Percentiles rank a stretch among this genome's conserved stretches.
Conservation (phyloP, 2,888 invertebrate genomes). For the Alloscopus bannaensis region DNA sequence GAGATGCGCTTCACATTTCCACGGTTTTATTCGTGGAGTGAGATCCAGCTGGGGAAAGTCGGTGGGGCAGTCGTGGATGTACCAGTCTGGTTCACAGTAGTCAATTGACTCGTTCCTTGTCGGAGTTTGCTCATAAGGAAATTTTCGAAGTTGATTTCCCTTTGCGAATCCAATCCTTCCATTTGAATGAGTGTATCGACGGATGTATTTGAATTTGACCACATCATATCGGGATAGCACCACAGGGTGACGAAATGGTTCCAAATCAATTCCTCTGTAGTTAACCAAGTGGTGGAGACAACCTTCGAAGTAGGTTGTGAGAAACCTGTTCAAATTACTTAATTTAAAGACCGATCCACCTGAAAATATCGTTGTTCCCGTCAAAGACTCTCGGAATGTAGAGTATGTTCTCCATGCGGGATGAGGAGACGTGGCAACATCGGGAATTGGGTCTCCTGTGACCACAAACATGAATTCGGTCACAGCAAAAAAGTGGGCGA, state of each 20-base stretch:
- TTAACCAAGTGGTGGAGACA: conserved; percentile 11
- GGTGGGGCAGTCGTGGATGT: neutral
- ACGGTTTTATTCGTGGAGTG: neutral
- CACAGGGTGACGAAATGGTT: neutral
- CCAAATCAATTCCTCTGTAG: conserved; percentile 7
- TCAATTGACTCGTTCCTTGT: neutral
- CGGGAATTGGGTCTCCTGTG: too few relatives aligned
- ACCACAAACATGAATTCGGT: too few relatives aligned
- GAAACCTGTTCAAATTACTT: conserved; percentile 4
- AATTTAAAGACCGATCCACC: too few relatives aligned
- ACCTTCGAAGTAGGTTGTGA: neutral
- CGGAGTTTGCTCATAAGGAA: neutral
- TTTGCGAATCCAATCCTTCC: neutral
- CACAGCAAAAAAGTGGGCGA: too few relatives aligned
- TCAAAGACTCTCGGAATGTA: too few relatives aligned
- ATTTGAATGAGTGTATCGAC: neutral
- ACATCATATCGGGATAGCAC: conserved; percentile 14
- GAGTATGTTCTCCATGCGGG: too few relatives aligned
- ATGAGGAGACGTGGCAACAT: too few relatives aligned
- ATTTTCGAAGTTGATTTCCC: neutral
- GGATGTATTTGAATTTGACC: neutral
- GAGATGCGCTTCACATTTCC: neutral
- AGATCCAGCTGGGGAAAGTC: neutral
- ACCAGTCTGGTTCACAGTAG: neutral
- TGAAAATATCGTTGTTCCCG: too few relatives aligned